Evolutionary conservation across 1,140 invertebrate species (phyloP).

Genomic region (Bombus sibiricus): DNA sequence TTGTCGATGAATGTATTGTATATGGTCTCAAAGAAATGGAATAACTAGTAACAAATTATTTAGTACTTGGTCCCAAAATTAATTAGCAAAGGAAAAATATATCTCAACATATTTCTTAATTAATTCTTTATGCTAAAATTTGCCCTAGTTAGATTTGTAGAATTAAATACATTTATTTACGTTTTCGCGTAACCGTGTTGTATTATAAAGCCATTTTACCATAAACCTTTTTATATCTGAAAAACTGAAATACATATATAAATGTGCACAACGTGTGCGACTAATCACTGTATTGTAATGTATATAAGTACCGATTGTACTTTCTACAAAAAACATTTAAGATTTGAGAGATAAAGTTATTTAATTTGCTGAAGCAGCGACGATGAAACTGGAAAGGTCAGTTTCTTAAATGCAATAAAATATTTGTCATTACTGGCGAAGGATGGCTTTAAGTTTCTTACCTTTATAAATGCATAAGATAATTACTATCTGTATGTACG

Average conservation of each 20-base stretch:
- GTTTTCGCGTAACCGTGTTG: conserved; percentile 55
- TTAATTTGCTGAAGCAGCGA: conserved; percentile 46
- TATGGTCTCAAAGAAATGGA: conserved; percentile 54
- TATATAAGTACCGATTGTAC: conserved; percentile 31
- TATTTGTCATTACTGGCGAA: conserved; percentile 47
- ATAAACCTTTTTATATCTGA: conserved; percentile 57
- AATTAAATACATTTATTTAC: conserved; percentile 54
- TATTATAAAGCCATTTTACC: conserved; percentile 62
- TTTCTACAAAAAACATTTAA: conserved; percentile 38
- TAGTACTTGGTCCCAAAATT: conserved; percentile 68
- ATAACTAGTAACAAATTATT: conserved; percentile 35
- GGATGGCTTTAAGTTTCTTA: conserved; percentile 37
- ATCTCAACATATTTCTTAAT: conserved; percentile 26
- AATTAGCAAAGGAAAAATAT: conserved; percentile 52
- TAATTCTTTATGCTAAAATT: conserved; percentile 35
- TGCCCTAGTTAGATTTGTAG: conserved; percentile 42
- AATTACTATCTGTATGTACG: conserved; percentile 17
- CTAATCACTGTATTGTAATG: conserved; percentile 45
- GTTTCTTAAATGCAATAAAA: conserved; percentile 61
- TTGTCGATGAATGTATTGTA: conserved; percentile 67
- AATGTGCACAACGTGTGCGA: conserved; percentile 24
- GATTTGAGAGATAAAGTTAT: conserved; percentile 43
- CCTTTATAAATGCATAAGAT: conserved; percentile 31
- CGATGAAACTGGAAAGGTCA: conserved; percentile 44
- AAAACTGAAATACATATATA: conserved; percentile 48